Conservation (phyloP, 2,888 invertebrate species). For the Rugalucina vietnamica region DNA sequence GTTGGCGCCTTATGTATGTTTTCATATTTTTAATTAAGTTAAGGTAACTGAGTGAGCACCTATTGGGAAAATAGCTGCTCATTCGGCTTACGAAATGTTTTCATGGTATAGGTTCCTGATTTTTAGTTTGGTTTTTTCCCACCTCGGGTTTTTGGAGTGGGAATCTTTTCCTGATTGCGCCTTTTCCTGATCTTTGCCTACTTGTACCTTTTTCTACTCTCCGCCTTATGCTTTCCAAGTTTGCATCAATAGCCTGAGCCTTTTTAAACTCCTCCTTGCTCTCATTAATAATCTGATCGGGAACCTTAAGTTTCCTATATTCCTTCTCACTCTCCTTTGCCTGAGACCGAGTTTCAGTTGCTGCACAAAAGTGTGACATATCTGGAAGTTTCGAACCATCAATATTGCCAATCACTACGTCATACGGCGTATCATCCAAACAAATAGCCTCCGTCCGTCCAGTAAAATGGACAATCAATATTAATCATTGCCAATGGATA, state of each 20-base stretch:
- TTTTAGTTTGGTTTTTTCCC: no score
- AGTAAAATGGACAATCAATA: background rate
- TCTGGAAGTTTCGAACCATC: background rate
- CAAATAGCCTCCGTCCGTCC: background rate
- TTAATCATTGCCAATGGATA: background rate
- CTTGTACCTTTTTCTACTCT: background rate
- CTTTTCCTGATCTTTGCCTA: no score
- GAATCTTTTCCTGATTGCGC: no score
- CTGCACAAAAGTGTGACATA: background rate
- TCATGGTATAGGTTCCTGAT: no score
- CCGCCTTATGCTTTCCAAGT: background rate
- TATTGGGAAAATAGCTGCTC: no score
- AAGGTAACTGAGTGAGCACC: no score
- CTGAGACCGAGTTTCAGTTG: background rate
- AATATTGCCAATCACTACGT: background rate
- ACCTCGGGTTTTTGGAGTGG: no score
- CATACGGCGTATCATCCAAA: no score
- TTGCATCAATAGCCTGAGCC: background rate
- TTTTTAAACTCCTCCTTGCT: background rate
- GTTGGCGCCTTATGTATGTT: no score
- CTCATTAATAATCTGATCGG: no score
- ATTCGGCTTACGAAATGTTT: no score
- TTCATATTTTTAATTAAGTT: no score
- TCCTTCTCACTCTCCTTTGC: background rate
- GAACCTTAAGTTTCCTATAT: background rate